Evolutionary conservation across 1,140 invertebrate genomes (phyloP), one percentile per base, ranked within the genome.

Genomic region (Tribolium madens): DNA sequence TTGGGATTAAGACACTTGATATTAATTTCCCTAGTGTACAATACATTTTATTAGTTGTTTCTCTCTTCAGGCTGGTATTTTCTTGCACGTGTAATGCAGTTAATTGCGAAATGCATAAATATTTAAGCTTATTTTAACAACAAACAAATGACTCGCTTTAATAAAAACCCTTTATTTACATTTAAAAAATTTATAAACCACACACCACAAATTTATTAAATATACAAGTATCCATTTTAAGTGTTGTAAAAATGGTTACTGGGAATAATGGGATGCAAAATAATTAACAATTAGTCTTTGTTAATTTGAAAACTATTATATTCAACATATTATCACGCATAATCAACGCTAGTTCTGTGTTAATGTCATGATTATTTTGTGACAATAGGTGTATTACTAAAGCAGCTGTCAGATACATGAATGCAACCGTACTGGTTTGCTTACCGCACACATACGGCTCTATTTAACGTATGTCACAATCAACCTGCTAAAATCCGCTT

Each of bases 41-140:
- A 84, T 84, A 84, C 81, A 83, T 84, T 84, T 84, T 84, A 84
- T 84, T 83, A 84, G 82, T 81, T 81, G 81, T 83, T 83, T 82
- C 82, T 81, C 83, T 83, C 78, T 78, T 78, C 78, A 76, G 77
- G 78, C 76, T 57, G 33, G 71, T 76, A 76, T 70, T 77, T 80
- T 80, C 79, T 79, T 79, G 77, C 80, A 80, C 76, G 70, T 78
- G 42, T 83, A 83, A 83, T 83, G 83, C 83, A 83, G 77, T 82
- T 83, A 83, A 83, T 79, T 81, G 75, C 69, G 68, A 77, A 83
- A 81, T 81, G 83, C 83, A 83, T 83, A 81, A 83, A 83, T 83
- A 83, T 83, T 82, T 83, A 81, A 81, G 31, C 57, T 64, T 10
- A 33, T 21, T 64, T 64, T 64, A 64, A 26, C 21, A 31, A 33